phyloP scores from a whole-genome alignment of 2,113 vertebrate species.

The Microtus ochrogaster region DNA sequence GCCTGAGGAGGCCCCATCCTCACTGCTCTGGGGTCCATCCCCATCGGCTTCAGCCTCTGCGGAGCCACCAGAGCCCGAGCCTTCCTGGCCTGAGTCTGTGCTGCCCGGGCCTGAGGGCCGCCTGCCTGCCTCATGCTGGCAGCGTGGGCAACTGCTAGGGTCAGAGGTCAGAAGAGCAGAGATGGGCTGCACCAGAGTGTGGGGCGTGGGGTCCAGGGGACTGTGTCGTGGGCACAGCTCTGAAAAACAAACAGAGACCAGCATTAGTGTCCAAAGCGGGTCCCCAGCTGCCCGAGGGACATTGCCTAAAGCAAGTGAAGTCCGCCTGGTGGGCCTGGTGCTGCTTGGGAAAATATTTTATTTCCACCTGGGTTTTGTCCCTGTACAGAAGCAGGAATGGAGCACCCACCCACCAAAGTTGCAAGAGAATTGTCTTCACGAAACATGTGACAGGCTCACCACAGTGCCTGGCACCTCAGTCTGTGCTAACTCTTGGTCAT shows the following conservation, averaged over 20 bases:
- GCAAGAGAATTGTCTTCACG: background rate
- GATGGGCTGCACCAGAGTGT: constrained; percentile 88
- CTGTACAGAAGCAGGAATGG: background rate
- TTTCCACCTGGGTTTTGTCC: background rate
- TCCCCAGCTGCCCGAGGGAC: background rate
- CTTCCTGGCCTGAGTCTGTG: constrained; percentile 80
- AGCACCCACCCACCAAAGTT: accelerated
- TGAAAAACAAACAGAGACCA: constrained; percentile 75
- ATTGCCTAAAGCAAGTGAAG: background rate
- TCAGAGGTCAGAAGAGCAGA: constrained; percentile 90
- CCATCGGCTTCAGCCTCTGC: background rate
- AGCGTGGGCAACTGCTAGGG: constrained; percentile 88
- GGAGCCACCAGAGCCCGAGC: background rate
- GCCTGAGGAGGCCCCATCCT: background rate
- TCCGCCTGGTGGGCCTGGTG: background rate
- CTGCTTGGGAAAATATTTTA: background rate
- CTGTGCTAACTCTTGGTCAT: accelerated
- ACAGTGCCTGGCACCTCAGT: accelerated
- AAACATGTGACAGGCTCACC: accelerated
- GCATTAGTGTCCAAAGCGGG: background rate
- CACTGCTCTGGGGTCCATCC: constrained; percentile 74
- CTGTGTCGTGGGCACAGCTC: constrained; percentile 89
- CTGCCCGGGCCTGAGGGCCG: constrained; percentile 81
- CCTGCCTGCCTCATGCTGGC: constrained; percentile 79
- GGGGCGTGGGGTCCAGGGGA: constrained; percentile 85